Conservation (phyloP, 2,888 invertebrate genomes). For the Cybosia mesomella region DNA sequence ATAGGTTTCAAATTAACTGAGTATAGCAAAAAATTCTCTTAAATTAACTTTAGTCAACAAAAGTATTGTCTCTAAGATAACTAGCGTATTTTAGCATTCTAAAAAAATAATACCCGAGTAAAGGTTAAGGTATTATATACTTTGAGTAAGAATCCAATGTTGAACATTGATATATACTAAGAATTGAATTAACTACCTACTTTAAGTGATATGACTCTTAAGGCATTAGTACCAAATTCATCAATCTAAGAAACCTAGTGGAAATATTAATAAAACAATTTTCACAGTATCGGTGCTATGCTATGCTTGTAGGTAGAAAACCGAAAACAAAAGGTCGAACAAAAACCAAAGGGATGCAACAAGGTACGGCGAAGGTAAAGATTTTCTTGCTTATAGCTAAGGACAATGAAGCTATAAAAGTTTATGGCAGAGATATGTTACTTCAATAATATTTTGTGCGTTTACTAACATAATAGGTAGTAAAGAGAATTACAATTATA, state of each 20-base stretch:
- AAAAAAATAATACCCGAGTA: background rate
- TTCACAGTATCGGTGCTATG: too few relatives aligned
- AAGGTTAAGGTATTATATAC: background rate
- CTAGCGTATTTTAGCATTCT: background rate
- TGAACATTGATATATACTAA: background rate
- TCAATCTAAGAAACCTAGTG: background rate
- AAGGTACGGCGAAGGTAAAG: background rate
- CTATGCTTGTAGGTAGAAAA: background rate
- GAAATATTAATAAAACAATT: background rate
- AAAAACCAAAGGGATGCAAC: background rate
- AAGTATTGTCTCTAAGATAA: background rate
- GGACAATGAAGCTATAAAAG: constrained; percentile 40
- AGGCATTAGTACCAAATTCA: background rate
- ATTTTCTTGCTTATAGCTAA: constrained; percentile 20
- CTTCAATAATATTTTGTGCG: constrained; percentile 27
- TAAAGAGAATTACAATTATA: constrained; percentile 28
- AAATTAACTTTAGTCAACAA: background rate
- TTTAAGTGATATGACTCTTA: background rate
- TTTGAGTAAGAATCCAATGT: background rate
- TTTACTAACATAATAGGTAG: constrained; percentile 32
- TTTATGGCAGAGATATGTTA: constrained; percentile 36
- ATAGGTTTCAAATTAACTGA: background rate
- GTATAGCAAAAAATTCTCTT: background rate
- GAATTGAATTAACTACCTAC: background rate
- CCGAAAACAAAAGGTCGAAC: background rate